Evolutionary conservation across 2,113 vertebrate species (phyloP).

Genomic region (Anguilla rostrata): DNA sequence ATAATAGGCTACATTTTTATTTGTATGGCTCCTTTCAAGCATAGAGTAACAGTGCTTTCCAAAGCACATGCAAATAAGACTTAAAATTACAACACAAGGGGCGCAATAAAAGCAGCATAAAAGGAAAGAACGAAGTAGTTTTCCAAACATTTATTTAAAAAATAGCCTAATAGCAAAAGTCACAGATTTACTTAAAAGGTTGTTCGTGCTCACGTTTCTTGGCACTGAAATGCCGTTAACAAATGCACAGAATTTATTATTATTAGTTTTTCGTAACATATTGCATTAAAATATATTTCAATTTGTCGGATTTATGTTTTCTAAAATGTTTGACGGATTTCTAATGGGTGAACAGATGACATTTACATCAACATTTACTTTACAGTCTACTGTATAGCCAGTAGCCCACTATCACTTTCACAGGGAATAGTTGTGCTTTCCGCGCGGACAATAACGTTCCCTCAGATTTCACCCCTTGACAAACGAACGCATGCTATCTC

Average conservation of each 20-base stretch:
- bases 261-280: background rate
- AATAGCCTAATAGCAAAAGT: background rate
- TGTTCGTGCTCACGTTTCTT: background rate
- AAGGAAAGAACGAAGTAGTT: too few relatives aligned
- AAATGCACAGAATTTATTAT: background rate
- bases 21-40: too few relatives aligned
- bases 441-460: slow-evolving; percentile 25
- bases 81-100: too few relatives aligned
- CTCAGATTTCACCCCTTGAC: slow-evolving; percentile 51
- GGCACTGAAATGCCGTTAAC: background rate
- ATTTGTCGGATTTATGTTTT: background rate
- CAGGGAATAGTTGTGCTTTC: slow-evolving; percentile 20
- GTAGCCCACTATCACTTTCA: background rate
- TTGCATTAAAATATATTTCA: background rate
- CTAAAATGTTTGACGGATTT: too few relatives aligned
- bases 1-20: too few relatives aligned
- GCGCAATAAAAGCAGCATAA: too few relatives aligned
- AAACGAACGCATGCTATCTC: slow-evolving; percentile 36
- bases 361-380: background rate
- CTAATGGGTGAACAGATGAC: background rate
- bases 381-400: background rate
- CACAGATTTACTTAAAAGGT: background rate
- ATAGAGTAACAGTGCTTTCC: too few relatives aligned
- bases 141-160: background rate
- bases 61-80: too few relatives aligned